phyloP scores from a whole-genome alignment of 2,888 invertebrate genomes.

The Drosophila limbata region DNA sequence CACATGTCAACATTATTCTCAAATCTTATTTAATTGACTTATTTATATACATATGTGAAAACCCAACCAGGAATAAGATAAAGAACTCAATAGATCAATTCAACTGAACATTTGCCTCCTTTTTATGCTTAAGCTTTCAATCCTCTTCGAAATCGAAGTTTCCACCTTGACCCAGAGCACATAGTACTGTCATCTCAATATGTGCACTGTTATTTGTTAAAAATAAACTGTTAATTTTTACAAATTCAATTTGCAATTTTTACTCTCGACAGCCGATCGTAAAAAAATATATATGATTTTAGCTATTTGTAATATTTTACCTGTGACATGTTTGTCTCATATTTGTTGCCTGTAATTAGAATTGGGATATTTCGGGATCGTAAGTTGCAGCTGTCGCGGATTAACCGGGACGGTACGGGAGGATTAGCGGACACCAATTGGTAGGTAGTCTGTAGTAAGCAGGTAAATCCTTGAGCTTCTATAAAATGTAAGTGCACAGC shows the following conservation, averaged over 20 bases:
- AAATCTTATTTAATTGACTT: background rate
- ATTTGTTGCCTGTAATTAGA: slow-evolving; percentile 25
- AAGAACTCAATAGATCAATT: background rate
- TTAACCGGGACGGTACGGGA: slow-evolving; percentile 6
- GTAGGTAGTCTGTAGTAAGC: slow-evolving; percentile 52
- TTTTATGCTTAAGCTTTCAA: background rate
- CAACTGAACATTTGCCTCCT: background rate
- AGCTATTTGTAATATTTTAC: slow-evolving; percentile 16
- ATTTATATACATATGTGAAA: background rate
- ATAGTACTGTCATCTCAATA: background rate
- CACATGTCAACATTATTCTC: slow-evolving; percentile 6
- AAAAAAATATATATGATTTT: slow-evolving; percentile 5
- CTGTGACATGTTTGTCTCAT: slow-evolving; percentile 28
- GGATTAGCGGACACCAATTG: slow-evolving; percentile 40
- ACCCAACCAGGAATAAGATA: background rate
- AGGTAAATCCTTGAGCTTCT: slow-evolving; percentile 52
- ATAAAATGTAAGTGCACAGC: slow-evolving; percentile 37
- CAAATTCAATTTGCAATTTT: background rate
- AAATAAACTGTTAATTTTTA: slow-evolving; percentile 8
- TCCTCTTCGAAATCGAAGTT: too few relatives aligned
- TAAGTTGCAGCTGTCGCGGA: slow-evolving; percentile 47
- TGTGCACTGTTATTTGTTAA: slow-evolving; percentile 8
- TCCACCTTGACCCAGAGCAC: slow-evolving; percentile 6
- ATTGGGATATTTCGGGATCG: slow-evolving; percentile 3
- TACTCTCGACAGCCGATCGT: background rate